Evolutionary conservation across 2,797 vertebrate genomes (phyloP).

Genomic region (Rhincodon typus): DNA sequence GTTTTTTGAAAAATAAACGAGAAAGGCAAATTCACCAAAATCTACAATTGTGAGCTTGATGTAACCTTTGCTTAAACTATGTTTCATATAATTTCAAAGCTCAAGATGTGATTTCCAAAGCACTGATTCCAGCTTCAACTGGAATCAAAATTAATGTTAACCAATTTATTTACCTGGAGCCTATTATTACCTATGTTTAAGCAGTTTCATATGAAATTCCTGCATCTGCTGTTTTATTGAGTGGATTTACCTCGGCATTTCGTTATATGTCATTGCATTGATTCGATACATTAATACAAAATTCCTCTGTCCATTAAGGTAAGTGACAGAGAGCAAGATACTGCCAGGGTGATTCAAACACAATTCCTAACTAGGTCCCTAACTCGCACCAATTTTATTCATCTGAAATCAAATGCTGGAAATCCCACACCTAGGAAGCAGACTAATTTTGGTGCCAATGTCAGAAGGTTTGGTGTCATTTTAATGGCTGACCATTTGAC

Average conservation of each 20-base stretch:
- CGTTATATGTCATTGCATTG: background rate
- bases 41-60: background rate
- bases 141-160: background rate
- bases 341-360: background rate
- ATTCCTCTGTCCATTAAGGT: background rate
- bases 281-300: background rate
- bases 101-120: background rate
- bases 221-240: background rate
- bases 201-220: background rate
- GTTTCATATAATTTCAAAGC: background rate
- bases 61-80: background rate
- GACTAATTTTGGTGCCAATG: background rate
- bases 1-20: background rate
- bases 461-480: no score
- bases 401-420: background rate
- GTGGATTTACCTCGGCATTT: background rate
- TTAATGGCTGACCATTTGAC: no score
- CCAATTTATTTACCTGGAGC: background rate
- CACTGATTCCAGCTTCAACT: background rate
- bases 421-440: no score
- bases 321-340: background rate
- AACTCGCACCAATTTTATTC: background rate
- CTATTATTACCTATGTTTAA: background rate
- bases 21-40: background rate
- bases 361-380: background rate